Evolutionary conservation across 1,140 invertebrate genomes (phyloP), one percentile per base, ranked within the genome.

Genomic region (Bombus haemorrhoidalis): DNA sequence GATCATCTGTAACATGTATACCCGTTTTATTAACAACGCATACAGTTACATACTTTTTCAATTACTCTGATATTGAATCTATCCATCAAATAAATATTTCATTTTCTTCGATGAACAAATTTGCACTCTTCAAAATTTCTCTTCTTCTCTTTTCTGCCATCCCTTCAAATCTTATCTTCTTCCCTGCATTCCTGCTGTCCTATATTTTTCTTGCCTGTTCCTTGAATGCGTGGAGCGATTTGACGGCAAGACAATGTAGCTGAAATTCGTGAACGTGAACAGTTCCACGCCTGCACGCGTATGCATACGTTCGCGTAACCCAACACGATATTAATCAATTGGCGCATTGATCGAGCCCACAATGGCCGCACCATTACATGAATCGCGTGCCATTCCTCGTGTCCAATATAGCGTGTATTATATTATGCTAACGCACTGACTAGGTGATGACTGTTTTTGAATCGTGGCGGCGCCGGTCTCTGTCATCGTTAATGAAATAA

Each of bases 251-350:
- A n/a, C 59, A 57, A 37, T 47, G 22, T 73, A 77, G 73, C 53
- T 25, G 78, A 73, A 77, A 87, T 83, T 72, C 47, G 66, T 78
- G 86, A 86, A 82, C 77, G 80, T 59, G 69, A 32, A 68, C 41
- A 13, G 39, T 66, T 37, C 39, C 64, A n/a, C 62, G 34, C 68
- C 39, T 64, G 53, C 53, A 69, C 41, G 13, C 71, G 62, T 72
- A 77, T 90, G 74, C 86, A 89, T 79, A 59, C 66, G 74, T 71
- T 85, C 57, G 71, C 59, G 71, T 72, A 81, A 84, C 91, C 83
- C 79, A 81, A 85, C 83, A 87, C 87, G 81, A 73, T 87, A 87
- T 93, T 93, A 93, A 93, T 92, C 92, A 92, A 92, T 91, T 87
- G 83, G 79, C 75, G 87, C 91, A 92, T 91, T 93, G 92, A 93